A percentile compares a stretch with the other conserved stretches of the same genome.
These are phyloP conservation scores for Dicranocentrus wangi DNA, from an alignment of 2,888 invertebrate genomes.

Conservation along the genomic window DNA sequence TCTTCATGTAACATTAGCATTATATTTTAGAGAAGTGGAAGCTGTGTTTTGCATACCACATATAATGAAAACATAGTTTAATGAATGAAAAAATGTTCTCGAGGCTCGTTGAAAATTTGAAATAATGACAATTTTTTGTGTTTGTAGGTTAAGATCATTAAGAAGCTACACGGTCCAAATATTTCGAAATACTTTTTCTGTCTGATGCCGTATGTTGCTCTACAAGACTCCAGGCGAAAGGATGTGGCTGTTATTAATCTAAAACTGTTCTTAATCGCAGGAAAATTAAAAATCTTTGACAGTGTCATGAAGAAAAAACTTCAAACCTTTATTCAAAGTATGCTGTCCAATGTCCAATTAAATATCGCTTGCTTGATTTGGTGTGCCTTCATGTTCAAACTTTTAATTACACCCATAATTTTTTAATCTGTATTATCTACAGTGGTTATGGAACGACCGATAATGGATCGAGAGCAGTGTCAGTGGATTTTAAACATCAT, in stretches of 20 bases:
- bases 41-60: no score
- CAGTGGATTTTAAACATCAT: conserved; percentile 24
- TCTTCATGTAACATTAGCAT: no score
- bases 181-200: conserved; percentile 67
- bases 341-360: no score
- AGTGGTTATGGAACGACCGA: neutral
- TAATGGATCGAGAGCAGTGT: conserved; percentile 35
- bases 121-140: no score
- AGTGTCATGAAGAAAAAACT: conserved; percentile 53
- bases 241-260: conserved; percentile 59
- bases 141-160: conserved; percentile 44
- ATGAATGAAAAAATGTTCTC: no score
- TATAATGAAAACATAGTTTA: no score
- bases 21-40: no score
- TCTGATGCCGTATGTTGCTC: conserved; percentile 65
- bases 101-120: no score
- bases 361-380: no score
- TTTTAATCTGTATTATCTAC: no score
- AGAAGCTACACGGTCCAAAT: conserved; percentile 64
- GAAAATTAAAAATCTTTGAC: conserved; percentile 64
- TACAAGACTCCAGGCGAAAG: conserved; percentile 59
- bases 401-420: no score
- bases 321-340: conserved; percentile 64
- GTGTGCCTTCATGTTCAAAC: no score
- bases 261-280: conserved; percentile 66